These are phyloP conservation scores for Monopis laevigella DNA, from an alignment of 2,888 invertebrate genomes.

Conservation along the genomic window DNA sequence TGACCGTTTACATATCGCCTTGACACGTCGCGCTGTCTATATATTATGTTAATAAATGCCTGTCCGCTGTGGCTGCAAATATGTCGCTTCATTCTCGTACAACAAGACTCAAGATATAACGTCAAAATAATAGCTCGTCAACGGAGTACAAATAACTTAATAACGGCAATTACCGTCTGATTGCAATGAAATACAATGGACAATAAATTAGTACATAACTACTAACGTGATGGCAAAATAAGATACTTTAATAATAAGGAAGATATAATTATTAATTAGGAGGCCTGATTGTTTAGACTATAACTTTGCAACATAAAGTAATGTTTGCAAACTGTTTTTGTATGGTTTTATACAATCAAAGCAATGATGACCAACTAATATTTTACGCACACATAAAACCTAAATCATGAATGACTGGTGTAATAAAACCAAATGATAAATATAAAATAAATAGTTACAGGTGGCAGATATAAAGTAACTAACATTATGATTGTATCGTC, in stretches of 20 bases:
- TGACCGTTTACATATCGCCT: conserved; percentile 43
- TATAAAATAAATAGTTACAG: no score
- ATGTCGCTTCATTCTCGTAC: background rate
- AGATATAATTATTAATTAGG: no score
- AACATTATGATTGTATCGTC: no score
- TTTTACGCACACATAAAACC: no score
- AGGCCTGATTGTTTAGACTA: no score
- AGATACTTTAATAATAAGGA: conserved; percentile 7
- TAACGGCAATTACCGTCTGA: background rate
- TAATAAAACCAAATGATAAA: no score
- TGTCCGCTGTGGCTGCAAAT: background rate
- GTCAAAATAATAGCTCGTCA: background rate
- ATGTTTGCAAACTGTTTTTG: no score
- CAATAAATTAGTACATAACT: conserved; percentile 7
- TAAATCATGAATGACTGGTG: no score
- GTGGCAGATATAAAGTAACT: no score
- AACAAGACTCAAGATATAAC: background rate
- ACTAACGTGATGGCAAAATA: conserved; percentile 6
- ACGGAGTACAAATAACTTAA: conserved; percentile 4
- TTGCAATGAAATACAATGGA: conserved; percentile 5
- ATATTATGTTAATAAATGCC: conserved; percentile 5
- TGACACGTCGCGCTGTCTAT: conserved; percentile 25
- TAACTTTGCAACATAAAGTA: no score
- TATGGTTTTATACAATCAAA: no score
- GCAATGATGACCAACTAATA: no score